phyloP scores from a whole-genome alignment of 2,888 invertebrate genomes.

The Diarsia rubi region DNA sequence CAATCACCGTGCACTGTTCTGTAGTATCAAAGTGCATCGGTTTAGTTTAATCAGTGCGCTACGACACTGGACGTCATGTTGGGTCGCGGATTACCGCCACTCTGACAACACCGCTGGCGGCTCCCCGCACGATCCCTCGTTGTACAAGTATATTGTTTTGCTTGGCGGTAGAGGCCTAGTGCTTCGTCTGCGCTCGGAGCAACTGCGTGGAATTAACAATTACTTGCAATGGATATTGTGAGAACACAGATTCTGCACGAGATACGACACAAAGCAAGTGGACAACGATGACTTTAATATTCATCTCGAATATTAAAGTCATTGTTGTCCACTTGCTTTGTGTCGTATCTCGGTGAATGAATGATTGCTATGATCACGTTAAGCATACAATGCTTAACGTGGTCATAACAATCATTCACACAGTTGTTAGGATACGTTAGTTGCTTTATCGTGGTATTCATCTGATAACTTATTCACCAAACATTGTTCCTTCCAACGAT shows the following conservation, averaged over 20 bases:
- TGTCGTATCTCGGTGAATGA: not conserved
- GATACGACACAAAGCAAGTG: not conserved
- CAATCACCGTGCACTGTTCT: not conserved
- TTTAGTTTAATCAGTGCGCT: slow-evolving; percentile 46
- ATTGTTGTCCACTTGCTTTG: not conserved
- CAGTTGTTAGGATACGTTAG: not conserved
- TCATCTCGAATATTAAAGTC: too few relatives aligned
- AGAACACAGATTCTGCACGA: not conserved
- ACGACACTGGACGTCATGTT: slow-evolving; percentile 24
- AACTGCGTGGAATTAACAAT: not conserved
- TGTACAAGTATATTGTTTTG: slow-evolving; percentile 15
- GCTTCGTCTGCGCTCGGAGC: not conserved
- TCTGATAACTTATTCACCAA: not conserved
- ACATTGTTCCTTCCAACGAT: not conserved
- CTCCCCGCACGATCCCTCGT: slow-evolving; percentile 14
- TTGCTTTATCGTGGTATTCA: not conserved
- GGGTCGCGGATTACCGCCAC: slow-evolving; percentile 31
- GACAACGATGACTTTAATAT: not conserved
- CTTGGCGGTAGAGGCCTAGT: slow-evolving; percentile 9
- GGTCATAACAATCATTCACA: not conserved
- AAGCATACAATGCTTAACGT: too few relatives aligned
- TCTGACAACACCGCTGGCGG: slow-evolving; percentile 14
- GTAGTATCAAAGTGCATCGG: not conserved
- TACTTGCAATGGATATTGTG: not conserved
- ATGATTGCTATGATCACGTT: too few relatives aligned